Evolutionary conservation across 2,797 vertebrate genomes (phyloP).

Genomic region (Margarornis squamiger): DNA sequence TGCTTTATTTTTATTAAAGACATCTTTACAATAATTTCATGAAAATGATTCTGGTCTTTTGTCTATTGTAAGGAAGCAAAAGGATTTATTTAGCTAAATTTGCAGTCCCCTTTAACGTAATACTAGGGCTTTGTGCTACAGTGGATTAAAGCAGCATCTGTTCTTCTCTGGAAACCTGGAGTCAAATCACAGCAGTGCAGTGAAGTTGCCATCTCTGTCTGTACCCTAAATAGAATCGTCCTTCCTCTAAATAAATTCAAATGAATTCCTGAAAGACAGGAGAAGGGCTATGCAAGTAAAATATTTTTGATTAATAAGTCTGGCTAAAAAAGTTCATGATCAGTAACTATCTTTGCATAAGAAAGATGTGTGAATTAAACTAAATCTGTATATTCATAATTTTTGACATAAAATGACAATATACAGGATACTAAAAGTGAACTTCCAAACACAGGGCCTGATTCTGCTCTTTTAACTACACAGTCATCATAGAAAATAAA

Average conservation of each 20-base stretch:
- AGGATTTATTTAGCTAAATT: conserved; percentile 64
- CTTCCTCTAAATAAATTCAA: neutral
- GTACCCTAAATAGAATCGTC: neutral
- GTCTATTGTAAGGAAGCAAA: conserved; percentile 36
- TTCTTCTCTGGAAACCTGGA: conserved; percentile 63
- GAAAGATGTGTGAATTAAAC: neutral
- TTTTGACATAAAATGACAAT: neutral
- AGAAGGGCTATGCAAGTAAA: neutral
- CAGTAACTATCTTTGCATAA: neutral
- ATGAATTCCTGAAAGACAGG: neutral
- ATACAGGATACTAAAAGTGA: neutral
- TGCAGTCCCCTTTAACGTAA: conserved; percentile 51
- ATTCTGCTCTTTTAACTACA: neutral
- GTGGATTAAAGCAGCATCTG: conserved; percentile 68
- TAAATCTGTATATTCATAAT: neutral
- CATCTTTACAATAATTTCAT: neutral
- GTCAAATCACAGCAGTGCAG: conserved; percentile 46
- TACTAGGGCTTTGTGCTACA: conserved; percentile 64
- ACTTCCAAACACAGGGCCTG: neutral
- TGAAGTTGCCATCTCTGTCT: conserved; percentile 21
- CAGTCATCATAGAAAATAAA: neutral
- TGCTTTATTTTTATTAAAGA: neutral
- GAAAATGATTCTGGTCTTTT: conserved; percentile 12
- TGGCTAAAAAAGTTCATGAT: neutral
- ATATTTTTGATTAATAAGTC: neutral